phyloP scores from a whole-genome alignment of 2,797 vertebrate genomes.

The Miichthys miiuy region DNA sequence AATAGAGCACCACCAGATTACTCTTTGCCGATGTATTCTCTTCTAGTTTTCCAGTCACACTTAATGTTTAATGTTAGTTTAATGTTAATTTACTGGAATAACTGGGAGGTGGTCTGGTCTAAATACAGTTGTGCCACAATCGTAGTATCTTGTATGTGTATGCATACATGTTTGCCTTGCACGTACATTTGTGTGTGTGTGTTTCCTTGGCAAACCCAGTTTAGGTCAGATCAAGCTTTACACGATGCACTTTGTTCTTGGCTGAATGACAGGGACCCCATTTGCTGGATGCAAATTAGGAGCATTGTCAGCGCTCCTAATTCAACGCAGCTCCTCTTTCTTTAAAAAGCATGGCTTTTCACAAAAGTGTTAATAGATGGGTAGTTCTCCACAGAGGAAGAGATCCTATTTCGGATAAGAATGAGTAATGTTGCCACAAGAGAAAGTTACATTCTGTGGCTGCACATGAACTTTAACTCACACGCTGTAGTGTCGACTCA shows the following conservation, averaged over 20 bases:
- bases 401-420: constrained; percentile 53
- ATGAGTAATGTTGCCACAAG: constrained; percentile 44
- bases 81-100: constrained; percentile 21
- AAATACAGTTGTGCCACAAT: constrained; percentile 52
- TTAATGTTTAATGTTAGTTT: not conserved
- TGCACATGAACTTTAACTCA: constrained; percentile 60
- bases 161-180: constrained; percentile 11
- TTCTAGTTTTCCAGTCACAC: not conserved
- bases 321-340: constrained; percentile 57
- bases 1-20: constrained; percentile 7
- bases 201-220: constrained; percentile 45
- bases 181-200: constrained; percentile 1
- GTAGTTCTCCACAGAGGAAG: constrained; percentile 40
- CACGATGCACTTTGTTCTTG: constrained; percentile 75
- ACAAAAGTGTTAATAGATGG: constrained; percentile 57
- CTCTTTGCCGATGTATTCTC: constrained; percentile 19
- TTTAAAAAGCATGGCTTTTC: constrained; percentile 56
- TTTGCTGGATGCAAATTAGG: constrained; percentile 79
- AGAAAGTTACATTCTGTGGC: constrained; percentile 47
- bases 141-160: constrained; percentile 4
- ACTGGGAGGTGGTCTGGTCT: not conserved
- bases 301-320: constrained; percentile 70
- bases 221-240: constrained; percentile 61
- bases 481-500: constrained; percentile 37
- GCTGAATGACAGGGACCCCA: constrained; percentile 76